Conservation (phyloP, 2,888 invertebrate species). For the Apotomis capreana region DNA sequence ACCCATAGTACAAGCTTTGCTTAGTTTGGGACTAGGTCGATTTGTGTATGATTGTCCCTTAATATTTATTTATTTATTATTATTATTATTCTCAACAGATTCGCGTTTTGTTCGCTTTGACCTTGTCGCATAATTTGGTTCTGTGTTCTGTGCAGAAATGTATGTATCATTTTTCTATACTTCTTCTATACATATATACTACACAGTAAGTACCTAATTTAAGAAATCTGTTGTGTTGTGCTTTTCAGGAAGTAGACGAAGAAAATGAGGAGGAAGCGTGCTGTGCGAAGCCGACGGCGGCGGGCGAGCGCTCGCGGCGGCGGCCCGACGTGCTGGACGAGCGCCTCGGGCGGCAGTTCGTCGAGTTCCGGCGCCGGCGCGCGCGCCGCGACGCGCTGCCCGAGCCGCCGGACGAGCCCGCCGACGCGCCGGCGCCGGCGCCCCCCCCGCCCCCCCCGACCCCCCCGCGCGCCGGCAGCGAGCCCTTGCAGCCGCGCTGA, state of each 20-base stretch:
- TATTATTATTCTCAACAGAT: no score
- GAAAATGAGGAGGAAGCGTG: constrained; percentile 74
- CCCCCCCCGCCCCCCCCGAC: constrained; percentile 21
- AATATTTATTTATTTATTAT: no score
- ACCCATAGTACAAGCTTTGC: no score
- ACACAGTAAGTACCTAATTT: not conserved
- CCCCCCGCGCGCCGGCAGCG: constrained; percentile 52
- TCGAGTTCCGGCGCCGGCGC: constrained; percentile 80
- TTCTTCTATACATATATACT: no score
- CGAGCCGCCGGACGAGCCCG: constrained; percentile 49
- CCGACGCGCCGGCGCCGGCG: constrained; percentile 26
- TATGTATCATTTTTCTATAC: no score
- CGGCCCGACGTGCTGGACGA: constrained; percentile 79
- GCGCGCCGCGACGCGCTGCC: constrained; percentile 57
- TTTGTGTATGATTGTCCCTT: no score
- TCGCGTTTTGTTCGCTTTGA: no score
- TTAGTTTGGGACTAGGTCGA: no score
- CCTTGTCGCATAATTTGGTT: no score
- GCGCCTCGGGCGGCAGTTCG: constrained; percentile 81
- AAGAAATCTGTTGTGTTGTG: not conserved
- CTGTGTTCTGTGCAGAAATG: no score
- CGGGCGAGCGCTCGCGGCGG: constrained; percentile 58
- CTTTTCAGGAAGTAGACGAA: constrained; percentile 86
- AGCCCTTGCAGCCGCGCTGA: constrained; percentile 45
- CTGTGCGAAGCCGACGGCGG: constrained; percentile 28